Percentiles rank a stretch among this genome's conserved stretches.
These are phyloP conservation scores for Dendroctonus valens DNA, from an alignment of 1,140 invertebrate genomes.

Conservation along the genomic window DNA sequence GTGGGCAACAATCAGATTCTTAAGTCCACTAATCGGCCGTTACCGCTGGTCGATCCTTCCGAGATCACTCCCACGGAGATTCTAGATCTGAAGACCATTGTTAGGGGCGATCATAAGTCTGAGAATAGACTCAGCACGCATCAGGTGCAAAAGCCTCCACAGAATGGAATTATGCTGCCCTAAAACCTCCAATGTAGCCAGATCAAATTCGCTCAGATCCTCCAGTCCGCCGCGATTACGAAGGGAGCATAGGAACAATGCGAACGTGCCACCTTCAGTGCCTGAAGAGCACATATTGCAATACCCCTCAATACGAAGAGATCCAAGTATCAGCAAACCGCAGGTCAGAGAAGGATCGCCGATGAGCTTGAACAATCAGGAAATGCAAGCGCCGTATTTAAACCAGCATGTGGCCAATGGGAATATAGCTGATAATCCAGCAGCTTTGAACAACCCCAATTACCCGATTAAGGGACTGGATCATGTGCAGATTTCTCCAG, in stretches of 20 bases:
- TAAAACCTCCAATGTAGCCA: constrained; percentile 81
- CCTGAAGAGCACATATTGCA: constrained; percentile 73
- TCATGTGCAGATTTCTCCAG: constrained; percentile 53
- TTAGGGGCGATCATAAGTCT: constrained; percentile 68
- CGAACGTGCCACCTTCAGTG: constrained; percentile 81
- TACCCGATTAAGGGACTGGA: constrained; percentile 36
- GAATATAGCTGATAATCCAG: constrained; percentile 39
- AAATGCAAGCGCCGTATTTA: constrained; percentile 37
- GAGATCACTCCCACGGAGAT: constrained; percentile 97
- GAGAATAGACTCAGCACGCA: constrained; percentile 42
- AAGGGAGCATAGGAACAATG: constrained; percentile 70
- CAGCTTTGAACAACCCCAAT: constrained; percentile 11
- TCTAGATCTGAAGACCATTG: constrained; percentile 89
- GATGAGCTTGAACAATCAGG: constrained; percentile 44
- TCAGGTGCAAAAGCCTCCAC: constrained; percentile 50
- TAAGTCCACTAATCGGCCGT: constrained; percentile 84
- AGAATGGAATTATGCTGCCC: constrained; percentile 68
- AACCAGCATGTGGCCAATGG: constrained; percentile 45
- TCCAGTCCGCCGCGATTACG: constrained; percentile 84
- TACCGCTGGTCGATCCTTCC: constrained; percentile 93
- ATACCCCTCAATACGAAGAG: constrained; percentile 57
- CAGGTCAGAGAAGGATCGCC: constrained; percentile 46
- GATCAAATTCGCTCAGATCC: constrained; percentile 88
- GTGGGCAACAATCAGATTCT: constrained; percentile 86
- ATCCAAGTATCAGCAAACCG: constrained; percentile 49